Conservation (phyloP, 2,113 vertebrate species). For the Pluvianellus socialis region DNA sequence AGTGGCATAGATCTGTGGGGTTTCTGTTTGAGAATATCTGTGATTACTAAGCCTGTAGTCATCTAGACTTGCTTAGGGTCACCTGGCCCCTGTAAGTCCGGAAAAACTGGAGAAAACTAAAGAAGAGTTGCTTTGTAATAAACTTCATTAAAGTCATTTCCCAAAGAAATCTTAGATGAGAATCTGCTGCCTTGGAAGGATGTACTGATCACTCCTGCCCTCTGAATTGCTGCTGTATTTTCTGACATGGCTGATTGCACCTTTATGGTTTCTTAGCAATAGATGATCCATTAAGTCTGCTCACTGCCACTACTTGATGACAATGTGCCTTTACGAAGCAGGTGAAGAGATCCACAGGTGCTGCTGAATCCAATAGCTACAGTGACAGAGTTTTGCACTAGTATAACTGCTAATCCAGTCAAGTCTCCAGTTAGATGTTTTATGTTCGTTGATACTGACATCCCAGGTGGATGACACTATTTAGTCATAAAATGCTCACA, state of each 20-base stretch:
- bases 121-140: not conserved
- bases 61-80: not conserved
- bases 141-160: not conserved
- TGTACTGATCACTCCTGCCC: not conserved
- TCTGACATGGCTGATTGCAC: not conserved
- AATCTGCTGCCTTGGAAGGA: not conserved
- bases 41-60: not conserved
- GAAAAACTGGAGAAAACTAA: not conserved
- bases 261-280: not conserved
- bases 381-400: not conserved
- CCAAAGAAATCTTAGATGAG: not conserved
- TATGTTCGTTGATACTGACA: not conserved
- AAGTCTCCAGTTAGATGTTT: not conserved
- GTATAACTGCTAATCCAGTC: not conserved
- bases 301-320: not conserved
- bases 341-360: not conserved
- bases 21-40: not conserved
- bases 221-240: not conserved
- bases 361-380: not conserved
- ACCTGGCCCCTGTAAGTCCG: not conserved
- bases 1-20: not conserved
- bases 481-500: not conserved
- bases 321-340: fast-evolving
- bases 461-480: not conserved
- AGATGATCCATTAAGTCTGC: not conserved